Evolutionary conservation across 2,113 vertebrate genomes (phyloP).

Genomic region (Phaethon lepturus): DNA sequence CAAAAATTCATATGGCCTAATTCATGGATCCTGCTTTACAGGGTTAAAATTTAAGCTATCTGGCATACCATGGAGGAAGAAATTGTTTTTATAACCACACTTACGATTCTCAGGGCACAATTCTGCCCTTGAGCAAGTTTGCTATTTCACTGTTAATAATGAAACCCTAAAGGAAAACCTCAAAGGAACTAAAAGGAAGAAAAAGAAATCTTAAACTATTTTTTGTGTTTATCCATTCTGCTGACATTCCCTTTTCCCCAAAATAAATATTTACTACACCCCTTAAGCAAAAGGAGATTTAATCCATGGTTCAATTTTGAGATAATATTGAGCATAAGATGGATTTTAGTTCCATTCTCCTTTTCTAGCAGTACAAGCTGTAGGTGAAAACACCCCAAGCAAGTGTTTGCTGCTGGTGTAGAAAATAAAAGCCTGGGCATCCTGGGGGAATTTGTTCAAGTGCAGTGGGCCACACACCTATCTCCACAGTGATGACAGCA

Average conservation of each 20-base stretch:
- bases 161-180: conserved; percentile 42
- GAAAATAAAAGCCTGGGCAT: neutral
- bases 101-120: neutral
- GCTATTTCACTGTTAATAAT: conserved; percentile 48
- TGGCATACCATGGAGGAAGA: neutral
- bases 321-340: neutral
- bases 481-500: neutral
- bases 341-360: neutral
- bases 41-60: conserved; percentile 60
- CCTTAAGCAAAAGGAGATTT: conserved; percentile 6
- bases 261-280: conserved; percentile 33
- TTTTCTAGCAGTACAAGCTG: neutral
- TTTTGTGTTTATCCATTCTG: conserved; percentile 6
- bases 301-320: neutral
- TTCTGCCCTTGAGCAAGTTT: conserved; percentile 38
- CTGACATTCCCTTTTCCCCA: neutral
- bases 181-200: conserved; percentile 22
- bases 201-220: neutral
- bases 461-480: neutral
- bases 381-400: neutral
- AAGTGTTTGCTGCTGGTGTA: neutral
- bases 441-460: neutral
- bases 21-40: conserved; percentile 19
- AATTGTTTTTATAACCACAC: neutral
- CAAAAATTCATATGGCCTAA: conserved; percentile 40